Evolutionary conservation across 2,888 invertebrate species (phyloP), one percentile per base, ranked within the genome.

Genomic region (Carabus problematicus): DNA sequence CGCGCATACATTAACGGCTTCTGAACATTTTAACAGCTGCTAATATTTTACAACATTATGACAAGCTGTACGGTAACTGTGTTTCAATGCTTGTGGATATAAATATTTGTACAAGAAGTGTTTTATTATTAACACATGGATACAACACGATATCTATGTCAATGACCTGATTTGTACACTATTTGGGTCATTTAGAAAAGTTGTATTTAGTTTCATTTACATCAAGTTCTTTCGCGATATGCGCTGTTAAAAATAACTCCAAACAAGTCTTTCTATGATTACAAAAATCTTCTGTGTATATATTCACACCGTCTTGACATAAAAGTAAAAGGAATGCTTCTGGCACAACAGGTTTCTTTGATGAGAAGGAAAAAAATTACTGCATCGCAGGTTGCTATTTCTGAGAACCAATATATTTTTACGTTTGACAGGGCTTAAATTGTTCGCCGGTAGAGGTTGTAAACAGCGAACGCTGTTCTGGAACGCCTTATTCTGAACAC

Each of bases 1-100:
- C 29, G 45, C 12, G 11, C 12, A 11, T 45, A 45, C 12, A 3
- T 45, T 45, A 81, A 70, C 76, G 82, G 2, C 74, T 82, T 8
- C 82, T 82, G 8, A 82, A 82, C 55, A 81, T 82, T 82, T 64
- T 82, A 82, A 59, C 78, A 75, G 64, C 77, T 70, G 59, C 7
- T 64, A 39, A 60, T 71, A 70, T 47, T 68, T 66, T 62, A 40
- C 41, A 45, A 45, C 59, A 72, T 61, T 62, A 55, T 19, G 43
- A 19, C 47, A 47, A 29, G 62, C 60, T 60, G 29, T 47, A 18
- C 40, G 29, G 43, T 60, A 47, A 43, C 18, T 4, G 40, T 12
- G 45, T 14, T 11, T 45, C 45, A 45, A 45, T 45, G 14, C 14
- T 45, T 45, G 7, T 45, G 14, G 7, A 45, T 45, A 1, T 45